Conservation (phyloP, 2,113 vertebrate genomes). For the Chamaea fasciata region DNA sequence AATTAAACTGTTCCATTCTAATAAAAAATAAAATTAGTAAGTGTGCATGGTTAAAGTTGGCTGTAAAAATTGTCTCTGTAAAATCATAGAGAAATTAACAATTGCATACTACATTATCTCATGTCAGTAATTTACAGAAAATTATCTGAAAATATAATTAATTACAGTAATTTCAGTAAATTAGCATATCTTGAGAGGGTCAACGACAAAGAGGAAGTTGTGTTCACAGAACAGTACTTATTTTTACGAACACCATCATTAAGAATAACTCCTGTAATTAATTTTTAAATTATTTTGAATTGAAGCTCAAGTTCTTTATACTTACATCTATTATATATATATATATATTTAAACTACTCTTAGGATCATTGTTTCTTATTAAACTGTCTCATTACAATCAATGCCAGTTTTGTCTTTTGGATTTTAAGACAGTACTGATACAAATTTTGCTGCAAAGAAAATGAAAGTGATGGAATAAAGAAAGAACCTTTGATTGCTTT, state of each 20-base stretch:
- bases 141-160: not conserved
- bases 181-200: not conserved
- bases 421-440: not conserved
- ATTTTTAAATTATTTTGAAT: not conserved
- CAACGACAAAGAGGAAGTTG: not conserved
- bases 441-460: not conserved
- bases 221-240: not conserved
- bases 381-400: not conserved
- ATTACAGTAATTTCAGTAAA: not conserved
- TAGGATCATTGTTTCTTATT: not conserved
- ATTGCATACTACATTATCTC: not conserved
- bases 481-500: not conserved
- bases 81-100: not conserved
- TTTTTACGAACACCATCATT: not conserved
- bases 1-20: not conserved
- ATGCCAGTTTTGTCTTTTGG: not conserved
- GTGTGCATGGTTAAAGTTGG: not conserved
- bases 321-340: not conserved
- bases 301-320: not conserved
- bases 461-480: not conserved
- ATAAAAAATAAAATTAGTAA: not conserved
- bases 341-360: not conserved
- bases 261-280: not conserved
- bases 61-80: not conserved
- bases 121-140: not conserved